These are phyloP conservation scores for Falco biarmicus DNA, from an alignment of 2,797 vertebrate genomes.

Conservation along the genomic window DNA sequence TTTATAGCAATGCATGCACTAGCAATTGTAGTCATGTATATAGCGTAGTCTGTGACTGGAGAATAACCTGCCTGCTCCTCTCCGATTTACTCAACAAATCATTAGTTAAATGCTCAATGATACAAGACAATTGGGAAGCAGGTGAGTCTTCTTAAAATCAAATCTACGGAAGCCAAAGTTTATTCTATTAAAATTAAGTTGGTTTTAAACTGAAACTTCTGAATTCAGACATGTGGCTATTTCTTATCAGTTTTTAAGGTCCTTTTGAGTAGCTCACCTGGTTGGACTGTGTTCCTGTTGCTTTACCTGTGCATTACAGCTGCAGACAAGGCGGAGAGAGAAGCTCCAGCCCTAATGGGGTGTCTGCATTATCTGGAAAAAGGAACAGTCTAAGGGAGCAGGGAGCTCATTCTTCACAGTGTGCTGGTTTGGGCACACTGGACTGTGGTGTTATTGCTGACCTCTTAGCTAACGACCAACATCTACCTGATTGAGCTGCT, in stretches of 20 bases:
- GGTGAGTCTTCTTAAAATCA: conserved; percentile 61
- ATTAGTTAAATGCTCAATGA: not conserved
- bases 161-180: not conserved
- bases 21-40: conserved; percentile 25
- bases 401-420: conserved; percentile 66
- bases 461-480: not conserved
- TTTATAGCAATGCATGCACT: conserved; percentile 67
- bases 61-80: conserved; percentile 74
- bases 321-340: not conserved
- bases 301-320: not conserved
- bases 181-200: not conserved
- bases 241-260: not conserved
- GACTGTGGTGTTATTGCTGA: not conserved
- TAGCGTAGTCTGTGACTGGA: conserved; percentile 63
- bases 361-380: not conserved
- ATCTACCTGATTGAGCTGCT: conserved; percentile 25
- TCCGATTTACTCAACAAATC: not conserved
- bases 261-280: not conserved
- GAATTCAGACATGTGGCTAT: not conserved
- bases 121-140: conserved; percentile 50
- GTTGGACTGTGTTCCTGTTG: not conserved
- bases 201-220: conserved; percentile 22
- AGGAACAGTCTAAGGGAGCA: conserved; percentile 41
- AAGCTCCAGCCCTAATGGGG: not conserved
- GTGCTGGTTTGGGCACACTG: not conserved